Percentiles rank a stretch among this genome's conserved stretches.
phyloP scores from a whole-genome alignment of 2,113 vertebrate species.

The Danionella cerebrum region DNA sequence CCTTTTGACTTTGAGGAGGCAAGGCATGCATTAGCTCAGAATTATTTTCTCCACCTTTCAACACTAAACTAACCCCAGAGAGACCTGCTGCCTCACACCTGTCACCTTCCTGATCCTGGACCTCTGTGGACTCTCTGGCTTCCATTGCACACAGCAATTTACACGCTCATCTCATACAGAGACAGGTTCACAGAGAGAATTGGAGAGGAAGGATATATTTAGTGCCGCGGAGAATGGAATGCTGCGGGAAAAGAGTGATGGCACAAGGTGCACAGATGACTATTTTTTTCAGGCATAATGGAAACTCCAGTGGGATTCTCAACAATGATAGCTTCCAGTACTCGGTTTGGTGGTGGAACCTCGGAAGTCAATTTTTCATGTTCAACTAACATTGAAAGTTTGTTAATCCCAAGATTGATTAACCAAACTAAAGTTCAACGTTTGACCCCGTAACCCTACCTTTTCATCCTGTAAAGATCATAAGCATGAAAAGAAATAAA shows the following conservation, averaged over 20 bases:
- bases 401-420: constrained; percentile 42
- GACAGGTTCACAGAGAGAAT: not conserved
- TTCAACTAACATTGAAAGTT: constrained; percentile 36
- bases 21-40: not conserved
- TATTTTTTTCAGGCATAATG: constrained; percentile 45
- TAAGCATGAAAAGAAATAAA: constrained; percentile 40
- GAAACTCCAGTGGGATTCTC: constrained; percentile 35
- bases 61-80: constrained; percentile 20
- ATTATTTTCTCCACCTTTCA: constrained; percentile 9
- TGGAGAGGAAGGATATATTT: constrained; percentile 19
- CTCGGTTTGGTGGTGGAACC: constrained; percentile 41
- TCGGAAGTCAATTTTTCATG: constrained; percentile 47
- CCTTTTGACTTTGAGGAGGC: no score
- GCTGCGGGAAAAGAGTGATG: not conserved
- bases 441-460: constrained; percentile 45
- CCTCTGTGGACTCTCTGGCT: constrained; percentile 21
- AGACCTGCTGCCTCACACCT: constrained; percentile 37
- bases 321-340: constrained; percentile 49
- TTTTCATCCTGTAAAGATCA: constrained; percentile 35
- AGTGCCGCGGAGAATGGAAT: not conserved
- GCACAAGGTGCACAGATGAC: not conserved
- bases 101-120: constrained; percentile 38
- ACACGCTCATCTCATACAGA: constrained; percentile 20
- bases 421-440: constrained; percentile 30
- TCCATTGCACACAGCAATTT: constrained; percentile 32